Evolutionary conservation across 2,888 invertebrate species (phyloP), one percentile per base, ranked within the genome.

Genomic region (Erebia ligea): DNA sequence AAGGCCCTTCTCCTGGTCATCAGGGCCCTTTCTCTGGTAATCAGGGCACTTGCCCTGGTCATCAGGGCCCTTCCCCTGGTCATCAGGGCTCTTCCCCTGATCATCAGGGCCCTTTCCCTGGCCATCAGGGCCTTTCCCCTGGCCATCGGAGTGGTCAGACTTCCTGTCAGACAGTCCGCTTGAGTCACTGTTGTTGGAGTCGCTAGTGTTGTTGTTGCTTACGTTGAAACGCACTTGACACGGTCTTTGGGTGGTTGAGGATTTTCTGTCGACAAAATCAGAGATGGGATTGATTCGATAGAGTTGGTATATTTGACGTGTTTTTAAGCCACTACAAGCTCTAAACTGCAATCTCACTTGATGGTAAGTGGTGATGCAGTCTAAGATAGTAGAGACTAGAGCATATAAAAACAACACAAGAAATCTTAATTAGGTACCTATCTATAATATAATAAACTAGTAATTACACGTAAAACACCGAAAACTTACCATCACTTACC

Each of bases 161-260:
- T 81, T 67, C 72, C 76, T 65, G 1, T 80, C 85, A 0, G 87
- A 86, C 56, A 80, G 84, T 0, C 77, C 80, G 75, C 88, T 87
- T 15, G 81, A 79, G 67, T 90, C 90, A 71, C 89, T 90, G 76
- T 85, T 87, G 78, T 80, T 87, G 2, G 89, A 90, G 74, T 88
- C 90, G 0, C 82, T 82, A 0, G 87, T 84, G 67, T 81, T 83
- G 68, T 81, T 83, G 69, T 67, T 76, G 73, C 78, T 77, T 21
- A 86, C 69, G 77, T 84, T 81, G 79, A 92, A 92, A 0, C 88
- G 86, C 0, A 92, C 92, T 67, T 82, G 84, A 70, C 84, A 81
- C 0, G 78, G 72, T 0, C 84, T 82, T 0, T 74, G 73, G n/a
- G 71, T 65, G 1, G 84, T 86, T 1, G 85, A 82, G 0, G 86